These are phyloP conservation scores for Atta colombica DNA, from an alignment of 1,140 invertebrate species.

Conservation along the genomic window DNA sequence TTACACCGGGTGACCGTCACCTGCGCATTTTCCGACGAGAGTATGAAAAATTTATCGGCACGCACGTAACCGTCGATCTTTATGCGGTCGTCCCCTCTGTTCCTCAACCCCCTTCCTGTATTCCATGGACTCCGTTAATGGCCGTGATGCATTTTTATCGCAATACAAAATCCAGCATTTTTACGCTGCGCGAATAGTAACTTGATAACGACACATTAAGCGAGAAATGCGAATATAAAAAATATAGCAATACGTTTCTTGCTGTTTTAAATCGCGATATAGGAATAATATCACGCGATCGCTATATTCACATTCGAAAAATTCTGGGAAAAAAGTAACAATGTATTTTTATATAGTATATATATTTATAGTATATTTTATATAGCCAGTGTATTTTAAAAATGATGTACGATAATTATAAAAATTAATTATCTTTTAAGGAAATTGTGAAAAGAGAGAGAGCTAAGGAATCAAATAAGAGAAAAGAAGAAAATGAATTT, in stretches of 20 bases:
- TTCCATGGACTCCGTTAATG: constrained; percentile 17
- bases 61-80: constrained; percentile 59
- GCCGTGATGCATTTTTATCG: constrained; percentile 37
- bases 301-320: neutral
- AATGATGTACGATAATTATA: neutral
- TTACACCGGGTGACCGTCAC: constrained; percentile 50
- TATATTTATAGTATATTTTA: neutral
- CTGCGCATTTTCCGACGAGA: constrained; percentile 53
- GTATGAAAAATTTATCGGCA: constrained; percentile 63
- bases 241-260: constrained; percentile 11
- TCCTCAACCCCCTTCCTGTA: neutral
- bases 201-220: constrained; percentile 37
- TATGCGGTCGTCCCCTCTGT: neutral
- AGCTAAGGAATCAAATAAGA: too few relatives aligned
- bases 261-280: neutral
- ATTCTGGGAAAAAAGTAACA: neutral
- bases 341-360: neutral
- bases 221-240: constrained; percentile 1
- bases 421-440: neutral
- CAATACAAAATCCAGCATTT: constrained; percentile 46
- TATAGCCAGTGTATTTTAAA: neutral
- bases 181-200: neutral
- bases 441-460: too few relatives aligned
- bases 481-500: too few relatives aligned
- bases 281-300: constrained; percentile 19